Evolutionary conservation across 2,113 vertebrate species (phyloP), one percentile per base, ranked within the genome.

Genomic region (Chascanopsetta lugubris): DNA sequence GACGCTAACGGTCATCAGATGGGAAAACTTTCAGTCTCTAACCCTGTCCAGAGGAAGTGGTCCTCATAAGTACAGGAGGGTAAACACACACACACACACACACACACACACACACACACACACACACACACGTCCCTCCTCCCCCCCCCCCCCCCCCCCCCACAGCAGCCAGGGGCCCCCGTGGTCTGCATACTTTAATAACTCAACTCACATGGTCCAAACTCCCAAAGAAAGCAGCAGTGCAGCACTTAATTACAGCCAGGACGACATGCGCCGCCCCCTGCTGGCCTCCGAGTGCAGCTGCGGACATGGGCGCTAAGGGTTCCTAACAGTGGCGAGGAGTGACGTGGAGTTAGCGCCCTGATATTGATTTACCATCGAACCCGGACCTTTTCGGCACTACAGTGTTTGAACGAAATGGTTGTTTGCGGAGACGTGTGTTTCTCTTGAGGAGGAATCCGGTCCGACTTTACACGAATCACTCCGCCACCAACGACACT

Each of bases 151-250:
- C 51, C 54, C 45, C 75, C 75, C 66, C 79, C 65, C 51, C 25
- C 50, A 69, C 69, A 79, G 69, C 55, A 77, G 74, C 51, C 40
- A 71, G 77, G 86, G 81, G 80, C 86, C 83, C 75, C 83, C 42
- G 63, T 76, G 80, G 76, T 85, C 80, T 84, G 64, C 88, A 88
- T 87, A 84, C 72, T 89, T 87, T 87, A 90, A 87, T 86, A 85
- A 85, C 84, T 86, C 68, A 77, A 75, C 77, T 88, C 84, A 86
- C 80, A 84, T 87, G 85, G 63, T 83, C 48, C 34, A 68, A 80
- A 86, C 72, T 77, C 66, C 68, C 26, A 17, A 61, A 66, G 72
- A 71, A 73, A 74, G n/a, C n/a, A 68, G 72, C 74, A 68, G 62
- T 68, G 63, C 73, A 66, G 79, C 76, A 75, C 82, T 75, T 82